phyloP scores from a whole-genome alignment of 1,140 invertebrate species.

The Zaprionus capensis region DNA sequence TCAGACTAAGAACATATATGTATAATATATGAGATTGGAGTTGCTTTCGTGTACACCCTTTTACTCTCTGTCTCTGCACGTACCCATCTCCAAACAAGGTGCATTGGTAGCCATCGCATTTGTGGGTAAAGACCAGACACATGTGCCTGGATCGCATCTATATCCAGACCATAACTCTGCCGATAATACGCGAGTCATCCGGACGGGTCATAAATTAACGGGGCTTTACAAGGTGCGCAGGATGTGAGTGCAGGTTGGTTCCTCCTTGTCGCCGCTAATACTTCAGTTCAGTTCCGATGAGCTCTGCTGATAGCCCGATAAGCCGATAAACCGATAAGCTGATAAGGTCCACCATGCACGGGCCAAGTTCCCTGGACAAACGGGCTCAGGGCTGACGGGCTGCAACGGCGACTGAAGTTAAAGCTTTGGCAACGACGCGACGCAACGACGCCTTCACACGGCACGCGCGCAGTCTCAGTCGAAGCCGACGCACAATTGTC shows the following conservation, averaged over 20 bases:
- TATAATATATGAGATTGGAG: no score
- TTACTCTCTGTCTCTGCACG: no score
- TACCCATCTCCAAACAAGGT: no score
- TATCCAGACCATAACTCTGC: neutral
- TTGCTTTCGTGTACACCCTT: no score
- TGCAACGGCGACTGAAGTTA: neutral
- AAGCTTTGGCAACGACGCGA: neutral
- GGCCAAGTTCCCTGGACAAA: conserved; percentile 4
- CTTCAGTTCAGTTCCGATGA: neutral
- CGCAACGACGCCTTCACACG: conserved; percentile 17
- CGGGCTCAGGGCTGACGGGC: conserved; percentile 4
- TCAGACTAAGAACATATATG: no score
- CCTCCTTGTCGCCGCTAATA: neutral
- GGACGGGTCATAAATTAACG: neutral
- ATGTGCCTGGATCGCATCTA: neutral
- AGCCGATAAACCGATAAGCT: conserved; percentile 9
- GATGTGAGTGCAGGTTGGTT: neutral
- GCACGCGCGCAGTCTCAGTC: conserved; percentile 67
- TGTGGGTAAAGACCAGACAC: neutral
- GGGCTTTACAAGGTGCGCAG: neutral
- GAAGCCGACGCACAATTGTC: neutral
- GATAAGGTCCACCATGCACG: conserved; percentile 2
- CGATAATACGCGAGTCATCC: conserved; percentile 6
- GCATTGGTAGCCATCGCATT: no score
- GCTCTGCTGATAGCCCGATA: neutral